Conservation (phyloP, 2,888 invertebrate species). For the Scaptomyza polygonia region DNA sequence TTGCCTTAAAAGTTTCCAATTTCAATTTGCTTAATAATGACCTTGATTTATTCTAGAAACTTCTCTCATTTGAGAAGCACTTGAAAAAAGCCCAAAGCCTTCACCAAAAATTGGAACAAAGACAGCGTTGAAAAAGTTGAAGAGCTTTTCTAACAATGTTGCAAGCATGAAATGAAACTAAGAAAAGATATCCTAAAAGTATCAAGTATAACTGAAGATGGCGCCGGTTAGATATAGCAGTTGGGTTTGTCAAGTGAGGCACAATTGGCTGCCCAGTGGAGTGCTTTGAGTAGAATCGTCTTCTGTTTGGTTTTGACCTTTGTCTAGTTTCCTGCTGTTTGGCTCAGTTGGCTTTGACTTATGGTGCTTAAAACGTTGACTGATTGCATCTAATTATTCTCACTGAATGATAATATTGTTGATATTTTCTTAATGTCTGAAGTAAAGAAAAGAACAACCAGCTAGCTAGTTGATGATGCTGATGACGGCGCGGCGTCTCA, state of each 20-base stretch:
- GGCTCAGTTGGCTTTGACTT: conserved; percentile 70
- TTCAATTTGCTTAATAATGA: no score
- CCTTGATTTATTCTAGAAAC: conserved; percentile 7
- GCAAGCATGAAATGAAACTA: conserved; percentile 56
- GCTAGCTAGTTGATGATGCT: conserved; percentile 46
- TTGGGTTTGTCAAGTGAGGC: conserved; percentile 44
- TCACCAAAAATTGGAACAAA: conserved; percentile 22
- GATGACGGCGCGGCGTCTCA: conserved; percentile 69
- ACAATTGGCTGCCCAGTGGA: conserved; percentile 28
- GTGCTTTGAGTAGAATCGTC: conserved; percentile 25
- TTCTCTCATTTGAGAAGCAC: conserved; percentile 6
- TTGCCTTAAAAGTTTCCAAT: no score
- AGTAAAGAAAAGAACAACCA: conserved; percentile 35
- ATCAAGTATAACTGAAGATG: conserved; percentile 61
- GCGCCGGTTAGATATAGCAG: conserved; percentile 17
- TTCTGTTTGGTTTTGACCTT: conserved; percentile 55
- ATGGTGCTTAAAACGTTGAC: conserved; percentile 81
- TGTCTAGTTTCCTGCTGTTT: conserved; percentile 61
- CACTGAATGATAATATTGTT: conserved; percentile 79
- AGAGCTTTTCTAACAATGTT: conserved; percentile 28
- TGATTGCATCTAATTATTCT: conserved; percentile 83
- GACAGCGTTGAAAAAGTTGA: conserved; percentile 22
- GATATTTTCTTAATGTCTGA: conserved; percentile 59
- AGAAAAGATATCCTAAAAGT: conserved; percentile 45
- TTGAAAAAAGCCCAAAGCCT: conserved; percentile 11